phyloP scores from a whole-genome alignment of 2,113 vertebrate species.

The Pipa parva region DNA sequence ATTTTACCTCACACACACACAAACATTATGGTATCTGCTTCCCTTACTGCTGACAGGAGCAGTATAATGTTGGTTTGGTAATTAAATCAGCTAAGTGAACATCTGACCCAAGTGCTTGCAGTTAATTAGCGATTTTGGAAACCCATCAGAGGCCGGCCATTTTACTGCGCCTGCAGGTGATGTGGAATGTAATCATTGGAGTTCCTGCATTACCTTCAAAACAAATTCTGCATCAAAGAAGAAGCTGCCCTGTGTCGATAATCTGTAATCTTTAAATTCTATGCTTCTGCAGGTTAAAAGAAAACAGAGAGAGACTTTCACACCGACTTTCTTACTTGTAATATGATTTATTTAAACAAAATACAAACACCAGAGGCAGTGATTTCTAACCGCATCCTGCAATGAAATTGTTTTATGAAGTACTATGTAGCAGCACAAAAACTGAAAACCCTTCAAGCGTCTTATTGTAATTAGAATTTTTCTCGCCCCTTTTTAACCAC shows the following conservation, averaged over 20 bases:
- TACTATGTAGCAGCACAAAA: not conserved
- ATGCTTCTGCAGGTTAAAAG: constrained; percentile 8
- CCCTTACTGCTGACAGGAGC: constrained; percentile 20
- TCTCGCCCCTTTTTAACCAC: not conserved
- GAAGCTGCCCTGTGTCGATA: constrained; percentile 10
- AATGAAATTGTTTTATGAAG: constrained; percentile 28
- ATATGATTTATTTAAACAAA: constrained; percentile 32
- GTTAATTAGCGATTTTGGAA: constrained; percentile 39
- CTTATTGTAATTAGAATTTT: constrained; percentile 16
- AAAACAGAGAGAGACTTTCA: not conserved
- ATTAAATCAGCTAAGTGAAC: constrained; percentile 37
- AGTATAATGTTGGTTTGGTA: constrained; percentile 31
- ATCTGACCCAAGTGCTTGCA: constrained; percentile 33
- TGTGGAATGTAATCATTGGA: constrained; percentile 26
- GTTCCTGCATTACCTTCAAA: constrained; percentile 19
- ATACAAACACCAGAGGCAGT: constrained; percentile 14
- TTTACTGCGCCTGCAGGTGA: constrained; percentile 31
- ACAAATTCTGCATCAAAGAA: constrained; percentile 20
- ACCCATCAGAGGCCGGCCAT: constrained; percentile 25
- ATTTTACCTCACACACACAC: constrained; percentile 7
- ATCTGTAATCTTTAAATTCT: constrained; percentile 25
- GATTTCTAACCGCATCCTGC: not conserved
- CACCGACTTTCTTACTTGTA: not conserved
- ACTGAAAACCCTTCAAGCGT: not conserved
- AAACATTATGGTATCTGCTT: constrained; percentile 12